Percentiles rank a stretch among this genome's conserved stretches.
These are phyloP conservation scores for Bellardia bayeri DNA, from an alignment of 2,888 invertebrate species.

Conservation along the genomic window DNA sequence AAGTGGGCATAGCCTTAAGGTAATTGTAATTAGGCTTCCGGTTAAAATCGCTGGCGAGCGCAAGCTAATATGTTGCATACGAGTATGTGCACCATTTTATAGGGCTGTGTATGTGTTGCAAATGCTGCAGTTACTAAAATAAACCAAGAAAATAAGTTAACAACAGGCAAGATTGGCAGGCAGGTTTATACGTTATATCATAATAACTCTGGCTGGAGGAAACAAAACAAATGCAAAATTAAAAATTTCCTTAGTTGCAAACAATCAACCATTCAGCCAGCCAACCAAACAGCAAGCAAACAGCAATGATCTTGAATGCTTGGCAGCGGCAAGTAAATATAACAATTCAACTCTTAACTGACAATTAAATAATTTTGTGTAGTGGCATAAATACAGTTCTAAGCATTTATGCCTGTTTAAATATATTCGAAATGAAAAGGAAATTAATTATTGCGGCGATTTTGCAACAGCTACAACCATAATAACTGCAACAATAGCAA, in stretches of 20 bases:
- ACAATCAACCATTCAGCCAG: conserved; percentile 14
- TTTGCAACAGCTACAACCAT: conserved; percentile 54
- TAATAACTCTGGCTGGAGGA: conserved; percentile 70
- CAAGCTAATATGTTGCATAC: conserved; percentile 35
- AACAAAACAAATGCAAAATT: conserved; percentile 66
- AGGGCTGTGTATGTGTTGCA: conserved; percentile 2
- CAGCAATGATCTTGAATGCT: conserved; percentile 28
- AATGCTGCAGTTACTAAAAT: conserved; percentile 46
- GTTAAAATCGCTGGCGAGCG: conserved; percentile 65
- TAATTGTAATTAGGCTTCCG: conserved; percentile 76
- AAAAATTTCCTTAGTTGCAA: conserved; percentile 52
- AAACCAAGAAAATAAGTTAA: conserved; percentile 13
- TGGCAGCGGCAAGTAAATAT: conserved; percentile 4
- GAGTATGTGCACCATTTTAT: conserved; percentile 17
- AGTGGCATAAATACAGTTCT: conserved; percentile 70
- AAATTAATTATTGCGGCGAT: conserved; percentile 72
- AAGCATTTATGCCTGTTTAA: conserved; percentile 61
- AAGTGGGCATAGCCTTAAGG: conserved; percentile 72
- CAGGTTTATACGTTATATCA: conserved; percentile 66
- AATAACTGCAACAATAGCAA: conserved; percentile 34
- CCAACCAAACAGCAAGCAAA: conserved; percentile 10
- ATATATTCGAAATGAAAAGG: conserved; percentile 53
- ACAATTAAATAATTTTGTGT: conserved; percentile 70
- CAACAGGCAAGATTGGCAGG: conserved; percentile 59
- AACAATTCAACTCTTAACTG: conserved; percentile 66